phyloP scores from a whole-genome alignment of 1,140 invertebrate genomes.

The Drosophila nikananu region DNA sequence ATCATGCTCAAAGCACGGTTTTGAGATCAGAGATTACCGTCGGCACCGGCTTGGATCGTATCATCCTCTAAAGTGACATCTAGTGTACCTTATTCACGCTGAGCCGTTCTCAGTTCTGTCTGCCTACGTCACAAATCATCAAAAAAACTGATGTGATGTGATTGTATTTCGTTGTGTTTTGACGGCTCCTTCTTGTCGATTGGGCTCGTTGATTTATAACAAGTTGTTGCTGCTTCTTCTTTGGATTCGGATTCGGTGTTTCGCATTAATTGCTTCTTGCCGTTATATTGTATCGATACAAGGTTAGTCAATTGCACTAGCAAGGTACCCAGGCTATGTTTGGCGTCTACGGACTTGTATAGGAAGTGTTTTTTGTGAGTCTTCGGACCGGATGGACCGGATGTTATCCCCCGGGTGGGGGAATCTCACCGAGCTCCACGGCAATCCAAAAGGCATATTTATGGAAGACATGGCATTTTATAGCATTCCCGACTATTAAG shows the following conservation, averaged over 20 bases:
- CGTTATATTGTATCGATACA: conserved; percentile 71
- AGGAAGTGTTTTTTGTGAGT: conserved; percentile 52
- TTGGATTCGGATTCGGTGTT: conserved; percentile 55
- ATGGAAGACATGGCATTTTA: conserved; percentile 40
- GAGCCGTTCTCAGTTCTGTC: conserved; percentile 17
- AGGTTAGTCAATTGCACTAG: conserved; percentile 65
- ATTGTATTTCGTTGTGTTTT: conserved; percentile 20
- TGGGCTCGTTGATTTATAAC: conserved; percentile 68
- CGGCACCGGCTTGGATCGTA: conserved; percentile 7
- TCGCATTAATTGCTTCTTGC: conserved; percentile 70
- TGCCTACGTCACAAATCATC: conserved; percentile 37
- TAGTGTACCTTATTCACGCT: conserved; percentile 6
- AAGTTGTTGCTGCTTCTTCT: conserved; percentile 62
- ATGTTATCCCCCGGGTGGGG: conserved; percentile 15
- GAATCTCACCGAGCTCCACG: conserved; percentile 8
- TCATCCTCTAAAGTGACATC: conserved; percentile 39
- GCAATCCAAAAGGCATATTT: conserved; percentile 26
- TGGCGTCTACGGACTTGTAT: conserved; percentile 33
- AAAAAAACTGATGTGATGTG: conserved; percentile 11
- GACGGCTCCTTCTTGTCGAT: conserved; percentile 35
- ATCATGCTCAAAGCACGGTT: neutral
- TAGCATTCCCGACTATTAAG: conserved; percentile 52
- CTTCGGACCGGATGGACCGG: conserved; percentile 31
- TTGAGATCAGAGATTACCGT: neutral
- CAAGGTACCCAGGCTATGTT: conserved; percentile 14